Conservation (phyloP, 2,888 invertebrate species). For the Hemicrepidius hirtus region DNA sequence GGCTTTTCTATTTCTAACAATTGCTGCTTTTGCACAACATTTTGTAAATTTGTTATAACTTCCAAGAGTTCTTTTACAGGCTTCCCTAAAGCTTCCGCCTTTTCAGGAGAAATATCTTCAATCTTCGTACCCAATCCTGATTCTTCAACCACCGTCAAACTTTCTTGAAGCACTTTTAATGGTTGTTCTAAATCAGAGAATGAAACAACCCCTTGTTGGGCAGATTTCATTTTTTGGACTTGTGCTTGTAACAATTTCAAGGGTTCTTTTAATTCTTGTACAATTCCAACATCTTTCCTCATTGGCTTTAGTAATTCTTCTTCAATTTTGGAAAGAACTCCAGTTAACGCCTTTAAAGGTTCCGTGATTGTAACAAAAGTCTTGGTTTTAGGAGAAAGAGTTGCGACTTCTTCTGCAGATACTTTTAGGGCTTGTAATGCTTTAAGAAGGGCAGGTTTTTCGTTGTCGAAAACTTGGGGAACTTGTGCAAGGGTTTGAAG, state of each 20-base stretch:
- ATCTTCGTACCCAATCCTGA: not conserved
- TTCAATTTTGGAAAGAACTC: not conserved
- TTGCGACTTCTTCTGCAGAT: not conserved
- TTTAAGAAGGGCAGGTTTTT: slow-evolving; percentile 37
- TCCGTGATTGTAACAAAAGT: not conserved
- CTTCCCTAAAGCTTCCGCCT: slow-evolving; percentile 12
- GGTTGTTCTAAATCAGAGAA: slow-evolving; percentile 12
- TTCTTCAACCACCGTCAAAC: not conserved
- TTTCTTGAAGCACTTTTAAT: slow-evolving; percentile 8
- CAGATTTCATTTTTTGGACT: slow-evolving; percentile 2
- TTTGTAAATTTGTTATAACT: slow-evolving; percentile 42
- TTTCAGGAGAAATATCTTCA: slow-evolving; percentile 33
- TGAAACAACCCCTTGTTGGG: slow-evolving; percentile 23
- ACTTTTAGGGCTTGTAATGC: not conserved
- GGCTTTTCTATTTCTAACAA: slow-evolving; percentile 27
- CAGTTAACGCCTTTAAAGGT: slow-evolving; percentile 19
- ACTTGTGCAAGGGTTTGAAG: not conserved
- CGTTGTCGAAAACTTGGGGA: slow-evolving; percentile 19
- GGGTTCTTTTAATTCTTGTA: slow-evolving; percentile 5
- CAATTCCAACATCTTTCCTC: not conserved
- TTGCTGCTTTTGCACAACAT: slow-evolving; percentile 34
- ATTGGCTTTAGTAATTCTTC: not conserved
- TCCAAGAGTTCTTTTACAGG: slow-evolving; percentile 49
- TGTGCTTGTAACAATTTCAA: slow-evolving; percentile 3
- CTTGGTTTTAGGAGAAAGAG: not conserved